phyloP scores from a whole-genome alignment of 2,113 vertebrate genomes.

The Tonatia bakeri region DNA sequence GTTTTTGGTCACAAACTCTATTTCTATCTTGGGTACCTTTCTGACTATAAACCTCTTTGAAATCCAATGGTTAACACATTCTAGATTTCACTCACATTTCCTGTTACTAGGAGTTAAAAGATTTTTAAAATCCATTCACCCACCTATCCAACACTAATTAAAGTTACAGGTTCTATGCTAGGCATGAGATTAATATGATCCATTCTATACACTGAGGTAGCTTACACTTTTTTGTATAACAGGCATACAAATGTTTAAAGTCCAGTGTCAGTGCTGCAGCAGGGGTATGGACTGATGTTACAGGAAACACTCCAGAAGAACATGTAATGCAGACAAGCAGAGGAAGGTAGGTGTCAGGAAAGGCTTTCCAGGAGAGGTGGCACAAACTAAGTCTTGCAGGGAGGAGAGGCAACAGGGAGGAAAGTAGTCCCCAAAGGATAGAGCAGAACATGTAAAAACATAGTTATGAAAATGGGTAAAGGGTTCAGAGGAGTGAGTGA shows the following conservation, averaged over 20 bases:
- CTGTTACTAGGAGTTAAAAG: not conserved
- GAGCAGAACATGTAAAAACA: not conserved
- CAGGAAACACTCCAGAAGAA: not conserved
- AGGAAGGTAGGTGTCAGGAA: not conserved
- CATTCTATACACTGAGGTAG: not conserved
- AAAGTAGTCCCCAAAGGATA: not conserved
- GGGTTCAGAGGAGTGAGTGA: not conserved
- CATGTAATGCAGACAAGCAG: not conserved
- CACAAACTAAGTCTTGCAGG: not conserved
- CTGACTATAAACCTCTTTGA: not conserved
- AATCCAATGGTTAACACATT: not conserved
- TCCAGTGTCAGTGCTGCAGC: not conserved
- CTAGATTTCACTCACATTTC: not conserved
- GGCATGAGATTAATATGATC: not conserved
- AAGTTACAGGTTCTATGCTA: not conserved
- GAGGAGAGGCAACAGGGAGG: not conserved
- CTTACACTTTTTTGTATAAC: not conserved
- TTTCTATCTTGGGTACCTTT: not conserved
- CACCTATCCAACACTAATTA: not conserved
- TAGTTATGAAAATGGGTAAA: not conserved
- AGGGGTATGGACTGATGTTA: not conserved
- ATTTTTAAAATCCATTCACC: not conserved
- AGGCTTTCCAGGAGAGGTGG: not conserved
- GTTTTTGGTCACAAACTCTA: not conserved
- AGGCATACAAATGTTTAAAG: not conserved